A percentile compares a stretch with the other conserved stretches of the same genome.
Conservation (phyloP, 2,888 invertebrate genomes). For the Eudasyphora cyanicolor region DNA sequence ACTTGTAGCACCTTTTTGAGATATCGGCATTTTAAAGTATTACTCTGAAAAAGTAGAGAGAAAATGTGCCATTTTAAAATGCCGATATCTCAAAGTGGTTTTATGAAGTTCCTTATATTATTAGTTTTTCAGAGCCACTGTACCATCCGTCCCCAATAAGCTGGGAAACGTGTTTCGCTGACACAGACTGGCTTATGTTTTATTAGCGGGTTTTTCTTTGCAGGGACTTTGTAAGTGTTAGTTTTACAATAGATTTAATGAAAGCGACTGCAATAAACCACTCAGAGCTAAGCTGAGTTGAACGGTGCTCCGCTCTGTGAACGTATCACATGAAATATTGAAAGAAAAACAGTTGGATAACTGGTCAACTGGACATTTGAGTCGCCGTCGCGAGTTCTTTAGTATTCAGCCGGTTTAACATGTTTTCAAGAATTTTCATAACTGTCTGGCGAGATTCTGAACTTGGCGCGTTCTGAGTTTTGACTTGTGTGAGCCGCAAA, state of each 20-base stretch:
- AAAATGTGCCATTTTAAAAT: too few species aligned
- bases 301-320: not conserved
- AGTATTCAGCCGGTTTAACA: conserved; percentile 42
- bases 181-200: not conserved
- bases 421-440: conserved; percentile 54
- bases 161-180: conserved; percentile 9
- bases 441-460: too few species aligned
- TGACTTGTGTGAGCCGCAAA: not conserved
- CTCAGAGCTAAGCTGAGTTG: too few species aligned
- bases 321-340: conserved; percentile 12
- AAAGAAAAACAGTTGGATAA: not conserved
- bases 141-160: not conserved
- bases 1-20: too few species aligned
- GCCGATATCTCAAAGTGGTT: too few species aligned
- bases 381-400: not conserved
- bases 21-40: too few species aligned
- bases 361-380: conserved; percentile 7
- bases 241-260: conserved; percentile 16
- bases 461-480: not conserved
- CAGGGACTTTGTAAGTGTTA: conserved; percentile 14
- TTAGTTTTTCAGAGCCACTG: not conserved
- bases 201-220: conserved; percentile 11
- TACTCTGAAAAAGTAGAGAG: too few species aligned
- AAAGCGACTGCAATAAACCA: conserved; percentile 10
- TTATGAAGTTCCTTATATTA: too few species aligned